A percentile compares a stretch with the other conserved stretches of the same genome.
Conservation (phyloP, 2,797 vertebrate genomes). For the Emydoidea blandingii region DNA sequence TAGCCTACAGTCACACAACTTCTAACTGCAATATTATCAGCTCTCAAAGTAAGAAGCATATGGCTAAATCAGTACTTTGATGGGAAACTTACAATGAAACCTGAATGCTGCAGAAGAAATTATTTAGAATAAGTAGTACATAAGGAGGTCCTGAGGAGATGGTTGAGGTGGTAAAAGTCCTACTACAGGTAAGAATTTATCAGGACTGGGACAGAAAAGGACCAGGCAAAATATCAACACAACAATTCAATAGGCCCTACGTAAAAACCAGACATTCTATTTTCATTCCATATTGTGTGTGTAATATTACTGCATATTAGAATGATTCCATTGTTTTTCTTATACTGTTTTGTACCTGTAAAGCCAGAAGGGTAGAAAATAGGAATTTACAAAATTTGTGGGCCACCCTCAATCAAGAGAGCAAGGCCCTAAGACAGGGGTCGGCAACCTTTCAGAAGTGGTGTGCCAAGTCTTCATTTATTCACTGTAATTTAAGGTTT, state of each 20-base stretch:
- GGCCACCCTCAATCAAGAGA: neutral
- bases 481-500: too few species aligned
- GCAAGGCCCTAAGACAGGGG: neutral
- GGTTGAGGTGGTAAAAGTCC: neutral
- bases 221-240: constrained; percentile 1
- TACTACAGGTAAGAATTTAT: neutral
- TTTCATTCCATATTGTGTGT: neutral
- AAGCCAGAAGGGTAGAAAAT: neutral
- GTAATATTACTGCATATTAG: neutral
- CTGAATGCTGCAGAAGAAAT: neutral
- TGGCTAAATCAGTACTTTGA: accelerated
- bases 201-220: constrained; percentile 1
- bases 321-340: neutral
- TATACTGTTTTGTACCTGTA: neutral
- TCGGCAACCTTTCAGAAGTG: too few species aligned
- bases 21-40: neutral
- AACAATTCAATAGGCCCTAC: neutral
- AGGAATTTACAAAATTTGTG: neutral
- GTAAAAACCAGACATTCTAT: neutral
- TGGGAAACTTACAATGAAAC: neutral
- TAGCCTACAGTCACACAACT: neutral
- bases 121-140: neutral
- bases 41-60: neutral
- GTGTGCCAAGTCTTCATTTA: too few species aligned
- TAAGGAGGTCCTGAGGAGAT: neutral